Base-by-base conservation (phyloP, 2,888 invertebrate genomes). In the Aspidiotus destructor region DNA sequence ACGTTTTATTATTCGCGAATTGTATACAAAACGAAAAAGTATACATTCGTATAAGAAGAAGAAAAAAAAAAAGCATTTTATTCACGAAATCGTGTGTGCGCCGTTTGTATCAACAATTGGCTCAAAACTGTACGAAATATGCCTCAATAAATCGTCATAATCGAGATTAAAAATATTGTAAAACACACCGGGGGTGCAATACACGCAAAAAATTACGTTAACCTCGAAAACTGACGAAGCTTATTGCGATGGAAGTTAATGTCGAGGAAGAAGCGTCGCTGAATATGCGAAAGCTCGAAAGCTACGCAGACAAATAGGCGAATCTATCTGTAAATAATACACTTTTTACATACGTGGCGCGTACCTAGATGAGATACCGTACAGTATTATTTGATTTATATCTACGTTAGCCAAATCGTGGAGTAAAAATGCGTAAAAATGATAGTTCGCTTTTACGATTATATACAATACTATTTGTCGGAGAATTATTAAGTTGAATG, bases 401-500 rank as follows among this genome's bases (percentile, higher is more conserved):
- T 48, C 48, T 48, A 48, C 48, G 48, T 48, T 48, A 13, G n/a
- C 48, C n/a, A n/a, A 13, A 48, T 48, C 11, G 48, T 48, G 10
- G 11, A n/a, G n/a, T 11, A 11, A 40, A 65, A 65, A 65, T 48
- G 65, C 58, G 65, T 65, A 65, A 65, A 28, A 65, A 65, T 65
- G 58, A 65, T 58, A 65, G 57, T 65, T 57, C 17, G 42, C 42
- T 65, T 65, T 65, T 65, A 65, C 58, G 65, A 48, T 65, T 65
- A 65, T 65, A 28, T 28, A 28, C 28, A 28, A 28, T 28, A 58
- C 65, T 58, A 57, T 65, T 65, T 65, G 65, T 42, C 58, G 65
- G 57, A 58, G 28, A 58, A 28, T 28, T 48, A 48, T 48, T 48
- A 13, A 11, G 48, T 48, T 13, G n/a, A 48, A 48, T n/a, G 48